Evolutionary conservation across 2,113 vertebrate species (phyloP), one percentile per base, ranked within the genome.

Genomic region (Dicentrarchus labrax): DNA sequence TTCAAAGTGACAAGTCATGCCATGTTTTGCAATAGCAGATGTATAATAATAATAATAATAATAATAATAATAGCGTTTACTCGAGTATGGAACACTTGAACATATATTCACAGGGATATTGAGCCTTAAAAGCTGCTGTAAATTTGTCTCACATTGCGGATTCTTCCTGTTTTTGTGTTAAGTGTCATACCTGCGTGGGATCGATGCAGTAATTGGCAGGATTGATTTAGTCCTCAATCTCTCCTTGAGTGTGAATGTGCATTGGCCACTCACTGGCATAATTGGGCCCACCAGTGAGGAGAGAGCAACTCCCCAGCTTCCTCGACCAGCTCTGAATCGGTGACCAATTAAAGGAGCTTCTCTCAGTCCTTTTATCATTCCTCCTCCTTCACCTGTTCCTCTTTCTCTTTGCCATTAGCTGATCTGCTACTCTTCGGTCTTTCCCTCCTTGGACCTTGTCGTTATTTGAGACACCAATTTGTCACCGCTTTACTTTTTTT

Each of bases 201-300:
- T 72, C 6, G 53, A 61, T 72, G 60, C 72, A 70, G 47, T 87
- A 84, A 85, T 83, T 87, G 82, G 82, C 77, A 76, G 62, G 74
- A 54, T 51, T 60, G 57, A 83, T 85, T 61, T 70, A 62, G 76
- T 72, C 48, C 48, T 72, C 48, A 13, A 5, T 38, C 74, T 69
- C 15, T 41, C 15, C 19, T 51, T 45, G 22, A 59, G 21, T 30
- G 41, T 72, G 30, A 43, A 43, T 54, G 71, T 5, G 21, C 16
- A 51, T 78, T 72, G 67, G 47, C 72, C 72, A n/a, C 61, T 69
- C 68, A n/a, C 64, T 59, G 56, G 50, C 21, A 68, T 89, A 90
- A 89, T 86, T 86, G 72, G 45, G 30, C 81, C 83, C 64, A 77
- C 39, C 45, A 68, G 72, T 45, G 43, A 4, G 45, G 11, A 47